These are phyloP conservation scores for Python bivittatus DNA, from an alignment of 2,113 vertebrate genomes.

Conservation along the genomic window DNA sequence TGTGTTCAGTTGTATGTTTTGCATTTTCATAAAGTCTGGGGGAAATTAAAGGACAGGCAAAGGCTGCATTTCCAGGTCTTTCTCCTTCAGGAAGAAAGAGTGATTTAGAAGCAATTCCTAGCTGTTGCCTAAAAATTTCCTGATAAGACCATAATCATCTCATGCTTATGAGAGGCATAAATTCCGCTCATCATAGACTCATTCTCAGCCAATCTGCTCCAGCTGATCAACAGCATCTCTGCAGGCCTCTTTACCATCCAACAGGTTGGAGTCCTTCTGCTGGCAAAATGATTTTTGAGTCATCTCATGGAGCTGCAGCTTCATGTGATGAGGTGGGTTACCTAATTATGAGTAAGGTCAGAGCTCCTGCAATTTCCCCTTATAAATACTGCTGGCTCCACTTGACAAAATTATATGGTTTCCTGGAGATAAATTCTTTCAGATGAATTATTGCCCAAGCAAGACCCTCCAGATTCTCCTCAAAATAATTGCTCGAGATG, in stretches of 20 bases:
- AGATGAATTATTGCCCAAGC: background rate
- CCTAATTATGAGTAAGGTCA: no score
- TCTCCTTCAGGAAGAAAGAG: background rate
- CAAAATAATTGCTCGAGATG: background rate
- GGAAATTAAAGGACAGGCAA: no score
- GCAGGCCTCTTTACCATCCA: background rate
- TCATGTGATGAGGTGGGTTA: background rate
- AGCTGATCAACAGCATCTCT: background rate
- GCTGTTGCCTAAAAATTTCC: background rate
- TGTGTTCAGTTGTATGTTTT: background rate
- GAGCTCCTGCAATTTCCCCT: background rate
- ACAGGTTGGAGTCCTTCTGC: no score
- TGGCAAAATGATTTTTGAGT: background rate
- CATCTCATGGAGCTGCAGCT: background rate
- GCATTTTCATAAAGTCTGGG: no score
- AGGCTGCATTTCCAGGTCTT: no score
- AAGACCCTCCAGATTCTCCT: background rate
- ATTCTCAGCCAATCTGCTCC: background rate
- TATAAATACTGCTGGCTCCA: background rate
- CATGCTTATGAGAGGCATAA: no score
- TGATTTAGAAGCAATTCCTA: background rate
- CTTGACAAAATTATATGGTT: background rate
- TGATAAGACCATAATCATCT: no score
- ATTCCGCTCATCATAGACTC: no score
- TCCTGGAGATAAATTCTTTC: background rate